A percentile compares a stretch with the other conserved stretches of the same genome.
phyloP scores from a whole-genome alignment of 2,888 invertebrate species.

The Erebia epiphron region DNA sequence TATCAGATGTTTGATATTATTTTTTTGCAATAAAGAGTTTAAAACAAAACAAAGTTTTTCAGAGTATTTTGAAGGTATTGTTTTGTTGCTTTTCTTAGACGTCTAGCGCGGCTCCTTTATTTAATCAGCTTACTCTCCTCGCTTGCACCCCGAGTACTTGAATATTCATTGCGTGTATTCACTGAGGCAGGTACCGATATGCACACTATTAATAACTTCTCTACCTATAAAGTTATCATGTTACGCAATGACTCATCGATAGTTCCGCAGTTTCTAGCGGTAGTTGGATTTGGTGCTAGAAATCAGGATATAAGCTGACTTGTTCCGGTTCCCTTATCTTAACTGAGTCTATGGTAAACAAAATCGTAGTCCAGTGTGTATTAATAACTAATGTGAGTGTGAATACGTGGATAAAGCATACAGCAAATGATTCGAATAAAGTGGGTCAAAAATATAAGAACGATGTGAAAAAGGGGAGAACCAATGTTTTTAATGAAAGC shows the following conservation, averaged over 20 bases:
- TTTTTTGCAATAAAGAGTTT: too few relatives aligned
- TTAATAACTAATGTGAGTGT: too few relatives aligned
- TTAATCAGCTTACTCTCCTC: conserved; percentile 22
- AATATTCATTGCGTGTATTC: conserved; percentile 35
- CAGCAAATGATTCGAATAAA: neutral
- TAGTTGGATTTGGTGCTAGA: conserved; percentile 24
- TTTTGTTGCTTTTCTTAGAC: too few relatives aligned
- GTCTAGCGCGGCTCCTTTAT: too few relatives aligned
- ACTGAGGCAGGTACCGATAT: conserved; percentile 33
- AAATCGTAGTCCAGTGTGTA: neutral
- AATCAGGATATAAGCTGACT: conserved; percentile 24
- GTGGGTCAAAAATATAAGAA: too few relatives aligned
- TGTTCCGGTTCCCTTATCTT: conserved; percentile 18
- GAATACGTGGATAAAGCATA: neutral
- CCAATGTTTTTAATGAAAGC: too few relatives aligned
- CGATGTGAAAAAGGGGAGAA: too few relatives aligned
- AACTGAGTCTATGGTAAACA: neutral
- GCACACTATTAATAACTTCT: conserved; percentile 27
- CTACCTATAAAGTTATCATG: conserved; percentile 25
- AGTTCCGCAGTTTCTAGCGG: conserved; percentile 36
- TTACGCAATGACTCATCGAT: conserved; percentile 35
- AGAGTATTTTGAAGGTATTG: too few relatives aligned
- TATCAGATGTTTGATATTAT: too few relatives aligned
- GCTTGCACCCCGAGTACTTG: conserved; percentile 26
- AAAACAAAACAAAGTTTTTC: too few relatives aligned